Percentiles rank a stretch among this genome's conserved stretches.
Evolutionary conservation across 2,797 vertebrate genomes (phyloP).

Genomic region (Psittacula echo): DNA sequence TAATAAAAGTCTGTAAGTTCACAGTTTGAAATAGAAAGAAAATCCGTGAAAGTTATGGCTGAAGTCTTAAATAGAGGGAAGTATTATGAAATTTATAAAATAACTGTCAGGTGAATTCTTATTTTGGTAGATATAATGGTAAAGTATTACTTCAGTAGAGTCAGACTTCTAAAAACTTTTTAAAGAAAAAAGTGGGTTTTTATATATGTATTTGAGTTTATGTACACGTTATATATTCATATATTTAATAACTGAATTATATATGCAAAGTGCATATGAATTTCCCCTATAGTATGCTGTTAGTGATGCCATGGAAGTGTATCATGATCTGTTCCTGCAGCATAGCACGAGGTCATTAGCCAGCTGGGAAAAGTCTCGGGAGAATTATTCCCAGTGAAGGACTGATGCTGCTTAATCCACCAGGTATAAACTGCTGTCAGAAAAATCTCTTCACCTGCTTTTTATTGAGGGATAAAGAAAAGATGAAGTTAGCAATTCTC

Average conservation of each 20-base stretch:
- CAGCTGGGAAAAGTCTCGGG: not conserved
- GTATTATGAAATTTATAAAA: not conserved
- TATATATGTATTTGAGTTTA: not conserved
- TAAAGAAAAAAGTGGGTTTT: not conserved
- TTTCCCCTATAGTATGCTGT: not conserved
- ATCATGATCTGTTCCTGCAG: not conserved
- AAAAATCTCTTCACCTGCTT: not conserved
- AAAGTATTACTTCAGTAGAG: not conserved
- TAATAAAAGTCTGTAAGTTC: not conserved
- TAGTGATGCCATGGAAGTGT: not conserved
- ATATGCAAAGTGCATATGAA: not conserved
- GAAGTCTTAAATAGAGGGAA: not conserved
- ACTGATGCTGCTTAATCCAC: not conserved
- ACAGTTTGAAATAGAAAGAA: not conserved
- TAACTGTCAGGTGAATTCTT: not conserved
- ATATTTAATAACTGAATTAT: not conserved
- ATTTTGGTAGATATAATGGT: not conserved
- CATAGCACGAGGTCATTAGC: not conserved
- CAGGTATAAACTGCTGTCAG: not conserved
- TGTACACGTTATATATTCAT: not conserved
- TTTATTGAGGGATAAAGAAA: not conserved
- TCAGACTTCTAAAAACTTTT: not conserved
- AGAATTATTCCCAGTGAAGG: not conserved
- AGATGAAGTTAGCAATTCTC: not conserved
- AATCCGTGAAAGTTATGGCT: not conserved